Percentiles rank a stretch among this genome's conserved stretches.
Evolutionary conservation across 2,888 invertebrate species (phyloP).

Genomic region (Hirtodrosophila alboralis): DNA sequence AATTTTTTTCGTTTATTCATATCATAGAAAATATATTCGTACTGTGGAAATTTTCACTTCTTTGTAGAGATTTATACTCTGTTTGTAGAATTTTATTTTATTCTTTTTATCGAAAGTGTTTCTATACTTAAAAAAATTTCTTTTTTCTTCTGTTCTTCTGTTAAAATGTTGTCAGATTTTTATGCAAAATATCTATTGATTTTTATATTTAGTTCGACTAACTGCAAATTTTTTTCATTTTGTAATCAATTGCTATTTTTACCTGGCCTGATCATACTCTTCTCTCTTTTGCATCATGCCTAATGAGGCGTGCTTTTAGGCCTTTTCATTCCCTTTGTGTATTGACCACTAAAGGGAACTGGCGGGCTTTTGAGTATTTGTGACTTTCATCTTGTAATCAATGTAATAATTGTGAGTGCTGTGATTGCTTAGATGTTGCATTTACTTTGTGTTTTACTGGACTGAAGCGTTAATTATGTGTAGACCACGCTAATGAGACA

Average conservation of each 20-base stretch:
- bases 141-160: no score
- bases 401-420: slow-evolving; percentile 61
- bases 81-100: no score
- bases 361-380: slow-evolving; percentile 29
- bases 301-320: slow-evolving; percentile 41
- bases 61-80: no score
- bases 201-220: no score
- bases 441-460: slow-evolving; percentile 18
- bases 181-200: no score
- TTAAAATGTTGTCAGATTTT: no score
- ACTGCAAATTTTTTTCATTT: no score
- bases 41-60: no score
- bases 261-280: not conserved
- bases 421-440: slow-evolving; percentile 47
- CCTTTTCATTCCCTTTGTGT: slow-evolving; percentile 42
- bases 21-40: no score
- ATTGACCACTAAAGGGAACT: slow-evolving; percentile 23
- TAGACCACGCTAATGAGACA: slow-evolving; percentile 58
- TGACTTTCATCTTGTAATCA: slow-evolving; percentile 60
- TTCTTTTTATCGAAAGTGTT: no score
- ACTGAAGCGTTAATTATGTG: slow-evolving; percentile 55
- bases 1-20: no score
- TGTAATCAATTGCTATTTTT: not conserved
- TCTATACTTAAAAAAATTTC: no score
- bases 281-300: not conserved